These are phyloP conservation scores for Gastrophysa polygoni DNA, from an alignment of 2,888 invertebrate species.

Conservation along the genomic window DNA sequence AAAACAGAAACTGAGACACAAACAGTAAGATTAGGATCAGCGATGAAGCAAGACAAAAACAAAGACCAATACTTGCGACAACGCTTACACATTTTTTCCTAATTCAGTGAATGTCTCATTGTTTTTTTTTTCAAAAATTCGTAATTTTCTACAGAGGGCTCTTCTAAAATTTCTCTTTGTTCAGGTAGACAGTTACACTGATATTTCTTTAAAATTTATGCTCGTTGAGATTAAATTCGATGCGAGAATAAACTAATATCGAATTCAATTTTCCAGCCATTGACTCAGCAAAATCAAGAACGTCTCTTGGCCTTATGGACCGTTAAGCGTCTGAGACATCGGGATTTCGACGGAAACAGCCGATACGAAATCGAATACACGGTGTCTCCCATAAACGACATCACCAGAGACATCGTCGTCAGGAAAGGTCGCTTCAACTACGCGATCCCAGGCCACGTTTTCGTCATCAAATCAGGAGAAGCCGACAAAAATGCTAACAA, in stretches of 20 bases:
- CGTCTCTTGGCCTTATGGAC: slow-evolving; percentile 70
- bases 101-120: no score
- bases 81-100: no score
- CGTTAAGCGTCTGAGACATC: slow-evolving; percentile 71
- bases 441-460: slow-evolving; percentile 66
- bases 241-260: background rate
- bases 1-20: no score
- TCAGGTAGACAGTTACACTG: no score
- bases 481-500: background rate
- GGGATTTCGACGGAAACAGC: slow-evolving; percentile 61
- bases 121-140: no score
- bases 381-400: slow-evolving; percentile 63
- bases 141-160: no score
- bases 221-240: no score
- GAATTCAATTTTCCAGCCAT: slow-evolving; percentile 31
- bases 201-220: no score
- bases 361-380: slow-evolving; percentile 72
- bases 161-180: no score
- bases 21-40: no score
- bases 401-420: slow-evolving; percentile 53
- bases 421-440: slow-evolving; percentile 58
- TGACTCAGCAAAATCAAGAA: slow-evolving; percentile 45
- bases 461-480: slow-evolving; percentile 61
- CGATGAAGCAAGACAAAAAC: no score
- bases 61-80: no score